Conservation (phyloP, 2,113 vertebrate genomes). For the Mastomys coucha region DNA sequence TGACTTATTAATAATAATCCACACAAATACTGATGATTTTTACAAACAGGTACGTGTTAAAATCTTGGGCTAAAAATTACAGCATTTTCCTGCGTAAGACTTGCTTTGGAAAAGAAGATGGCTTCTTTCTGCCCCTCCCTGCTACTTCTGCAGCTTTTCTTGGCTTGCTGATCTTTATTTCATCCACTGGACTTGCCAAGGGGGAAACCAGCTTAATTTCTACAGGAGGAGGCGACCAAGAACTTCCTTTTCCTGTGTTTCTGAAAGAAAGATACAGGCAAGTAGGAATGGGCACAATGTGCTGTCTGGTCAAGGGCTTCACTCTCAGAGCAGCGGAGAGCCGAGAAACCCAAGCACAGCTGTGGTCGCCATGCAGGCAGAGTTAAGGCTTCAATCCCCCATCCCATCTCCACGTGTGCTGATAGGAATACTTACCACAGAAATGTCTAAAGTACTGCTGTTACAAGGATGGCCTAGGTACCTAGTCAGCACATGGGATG, state of each 20-base stretch:
- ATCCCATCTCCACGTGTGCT: background rate
- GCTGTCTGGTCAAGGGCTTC: background rate
- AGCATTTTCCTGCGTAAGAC: slow-evolving; percentile 94
- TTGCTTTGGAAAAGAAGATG: slow-evolving; percentile 93
- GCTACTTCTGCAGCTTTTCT: slow-evolving; percentile 77
- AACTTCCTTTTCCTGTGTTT: slow-evolving; percentile 80
- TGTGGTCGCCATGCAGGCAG: background rate
- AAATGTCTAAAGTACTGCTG: background rate
- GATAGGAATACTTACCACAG: background rate
- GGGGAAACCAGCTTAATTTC: slow-evolving; percentile 93
- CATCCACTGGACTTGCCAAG: slow-evolving; percentile 88
- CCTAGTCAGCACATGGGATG: background rate
- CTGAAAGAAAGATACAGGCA: slow-evolving; percentile 79
- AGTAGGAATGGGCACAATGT: background rate
- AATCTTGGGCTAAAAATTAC: slow-evolving; percentile 87
- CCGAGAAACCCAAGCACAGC: background rate
- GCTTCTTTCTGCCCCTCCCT: slow-evolving; percentile 88
- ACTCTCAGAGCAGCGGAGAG: background rate
- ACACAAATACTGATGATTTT: slow-evolving; percentile 86
- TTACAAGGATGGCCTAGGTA: background rate
- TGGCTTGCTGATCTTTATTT: slow-evolving; percentile 79
- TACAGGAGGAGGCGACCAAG: slow-evolving; percentile 88
- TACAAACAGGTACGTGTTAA: slow-evolving; percentile 88
- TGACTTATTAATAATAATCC: slow-evolving; percentile 82
- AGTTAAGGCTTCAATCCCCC: background rate